Percentiles rank a stretch among this genome's conserved stretches.
These are phyloP conservation scores for Trinorchestia longiramus DNA, from an alignment of 1,140 invertebrate species.

Conservation along the genomic window DNA sequence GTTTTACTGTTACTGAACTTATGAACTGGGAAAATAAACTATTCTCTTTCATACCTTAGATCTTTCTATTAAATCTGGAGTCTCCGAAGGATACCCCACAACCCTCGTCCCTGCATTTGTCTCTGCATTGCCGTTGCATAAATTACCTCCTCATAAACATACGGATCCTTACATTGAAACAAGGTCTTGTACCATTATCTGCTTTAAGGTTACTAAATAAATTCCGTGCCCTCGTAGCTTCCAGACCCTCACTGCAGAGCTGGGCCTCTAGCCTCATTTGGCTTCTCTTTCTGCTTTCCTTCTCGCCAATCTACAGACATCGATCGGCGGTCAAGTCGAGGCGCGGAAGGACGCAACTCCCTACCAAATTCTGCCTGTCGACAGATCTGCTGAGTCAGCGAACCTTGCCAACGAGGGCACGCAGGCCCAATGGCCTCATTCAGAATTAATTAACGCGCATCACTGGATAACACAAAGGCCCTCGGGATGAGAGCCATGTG, in stretches of 20 bases:
- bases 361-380: not conserved
- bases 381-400: constrained; percentile 26
- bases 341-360: not conserved
- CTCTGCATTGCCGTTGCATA: not conserved
- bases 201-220: not conserved
- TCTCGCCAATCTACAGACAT: constrained; percentile 30
- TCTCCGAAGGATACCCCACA: not conserved
- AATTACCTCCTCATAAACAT: not conserved
- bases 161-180: not conserved
- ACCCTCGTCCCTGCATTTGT: not conserved
- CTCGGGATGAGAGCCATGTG: too few species aligned
- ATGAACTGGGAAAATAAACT: too few species aligned
- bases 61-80: not conserved
- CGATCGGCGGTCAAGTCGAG: constrained; percentile 26
- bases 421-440: constrained; percentile 6
- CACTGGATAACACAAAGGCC: not conserved
- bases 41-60: not conserved
- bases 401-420: not conserved
- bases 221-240: too few species aligned
- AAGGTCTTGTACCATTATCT: not conserved
- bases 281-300: not conserved
- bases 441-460: constrained; percentile 47
- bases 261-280: not conserved
- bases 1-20: too few species aligned
- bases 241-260: too few species aligned